phyloP scores from a whole-genome alignment of 2,888 invertebrate species.

The Erynnis tages region DNA sequence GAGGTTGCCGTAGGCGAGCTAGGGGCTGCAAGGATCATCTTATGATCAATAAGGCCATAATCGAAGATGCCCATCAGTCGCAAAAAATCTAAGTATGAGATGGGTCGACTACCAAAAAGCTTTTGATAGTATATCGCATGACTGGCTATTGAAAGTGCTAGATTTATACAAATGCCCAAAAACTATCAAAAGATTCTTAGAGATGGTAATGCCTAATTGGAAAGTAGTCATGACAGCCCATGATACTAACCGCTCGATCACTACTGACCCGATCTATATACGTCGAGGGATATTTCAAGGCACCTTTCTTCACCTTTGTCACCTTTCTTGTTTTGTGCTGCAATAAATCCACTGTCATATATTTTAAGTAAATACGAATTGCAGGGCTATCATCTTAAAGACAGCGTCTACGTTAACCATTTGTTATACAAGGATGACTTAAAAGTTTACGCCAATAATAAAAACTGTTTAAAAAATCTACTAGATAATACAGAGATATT shows the following conservation, averaged over 20 bases:
- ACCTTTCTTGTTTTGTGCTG: conserved; percentile 30
- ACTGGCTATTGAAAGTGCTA: conserved; percentile 7
- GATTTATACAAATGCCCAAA: conserved; percentile 18
- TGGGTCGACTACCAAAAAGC: conserved; percentile 28
- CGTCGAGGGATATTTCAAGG: conserved; percentile 27
- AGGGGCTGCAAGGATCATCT: conserved; percentile 30
- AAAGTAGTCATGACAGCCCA: conserved; percentile 23
- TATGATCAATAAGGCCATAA: conserved; percentile 28
- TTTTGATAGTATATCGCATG: conserved; percentile 23
- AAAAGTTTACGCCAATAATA: conserved; percentile 8
- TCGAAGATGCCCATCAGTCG: conserved; percentile 26
- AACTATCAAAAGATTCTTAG: background rate
- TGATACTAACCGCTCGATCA: conserved; percentile 1
- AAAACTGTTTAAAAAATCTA: conserved; percentile 7
- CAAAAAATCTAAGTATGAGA: conserved; percentile 28
- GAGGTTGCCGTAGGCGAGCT: conserved; percentile 12
- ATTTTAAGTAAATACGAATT: conserved; percentile 27
- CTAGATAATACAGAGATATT: conserved; percentile 26
- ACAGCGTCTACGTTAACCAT: conserved; percentile 28
- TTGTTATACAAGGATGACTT: conserved; percentile 14
- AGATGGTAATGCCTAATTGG: conserved; percentile 19
- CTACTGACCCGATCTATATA: conserved; percentile 24
- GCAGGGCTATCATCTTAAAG: conserved; percentile 18
- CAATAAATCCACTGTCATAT: conserved; percentile 30
- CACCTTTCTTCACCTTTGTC: conserved; percentile 13